Base-by-base conservation (phyloP, 2,888 invertebrate genomes). In the Drosophila neutralis region DNA sequence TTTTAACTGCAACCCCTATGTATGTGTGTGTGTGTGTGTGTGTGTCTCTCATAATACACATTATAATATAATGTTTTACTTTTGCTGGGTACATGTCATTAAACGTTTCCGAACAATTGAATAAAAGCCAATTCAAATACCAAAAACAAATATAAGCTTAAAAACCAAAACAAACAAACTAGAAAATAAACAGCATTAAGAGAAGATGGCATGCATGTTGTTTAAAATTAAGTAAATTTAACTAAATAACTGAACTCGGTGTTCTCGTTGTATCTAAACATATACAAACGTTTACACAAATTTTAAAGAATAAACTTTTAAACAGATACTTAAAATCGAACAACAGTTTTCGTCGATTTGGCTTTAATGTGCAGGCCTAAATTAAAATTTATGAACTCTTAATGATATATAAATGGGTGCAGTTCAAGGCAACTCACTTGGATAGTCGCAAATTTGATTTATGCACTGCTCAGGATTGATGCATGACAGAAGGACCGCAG, bases 391-490 rank as follows among this genome's bases (percentile, higher is more conserved):
- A 61, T 56, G 38, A 60, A 35, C 42, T 58, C 10, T 27, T 29
- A 66, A 60, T 68, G 29, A 49, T 68, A 71, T 57, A 71, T 76
- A 68, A 70, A 63, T 24, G 11, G 18, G 62, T 60, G 40, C 60
- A 60, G 52, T 65, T 65, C 36, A 42, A 71, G 53, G 42, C 3
- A 66, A 66, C 53, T 61, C 72, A 61, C 58, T 76, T 67, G 64
- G 69, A 66, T 80, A 67, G 69, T 61, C 69, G 72, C 33, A 52
- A 60, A 72, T 69, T 76, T 87, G 76, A 87, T 84, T 87, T 82
- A 89, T 82, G 80, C 73, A 71, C 64, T 70, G 13, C n/a, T 54
- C 48, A 24, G 51, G 60, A 82, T 76, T 71, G 81, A 73, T 83
- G 57, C 59, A 68, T 64, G 73, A 31, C 40, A 52, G 51, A 63